Percentiles rank a stretch among this genome's conserved stretches.
phyloP scores from a whole-genome alignment of 2,113 vertebrate species.

The Corvus cornix region DNA sequence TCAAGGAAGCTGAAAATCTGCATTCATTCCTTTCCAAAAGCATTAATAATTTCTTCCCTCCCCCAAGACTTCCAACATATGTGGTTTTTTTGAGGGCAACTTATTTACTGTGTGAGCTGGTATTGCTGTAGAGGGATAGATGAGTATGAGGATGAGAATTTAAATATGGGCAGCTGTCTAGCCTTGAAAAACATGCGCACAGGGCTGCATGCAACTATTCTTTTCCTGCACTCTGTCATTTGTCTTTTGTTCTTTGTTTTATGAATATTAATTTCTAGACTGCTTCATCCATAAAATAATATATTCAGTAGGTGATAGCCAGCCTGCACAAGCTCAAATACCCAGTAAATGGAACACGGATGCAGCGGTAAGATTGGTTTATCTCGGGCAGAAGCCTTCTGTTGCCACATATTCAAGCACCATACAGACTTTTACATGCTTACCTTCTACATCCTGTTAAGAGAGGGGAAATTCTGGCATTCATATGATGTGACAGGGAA shows the following conservation, averaged over 20 bases:
- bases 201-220: not conserved
- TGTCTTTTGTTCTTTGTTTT: not conserved
- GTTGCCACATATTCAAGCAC: not conserved
- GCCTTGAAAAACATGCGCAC: rapidly evolving
- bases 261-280: not conserved
- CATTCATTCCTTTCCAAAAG: not conserved
- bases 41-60: not conserved
- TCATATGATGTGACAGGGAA: not conserved
- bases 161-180: not conserved
- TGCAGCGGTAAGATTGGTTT: not conserved
- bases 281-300: not conserved
- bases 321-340: not conserved
- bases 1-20: not conserved
- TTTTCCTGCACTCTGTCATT: not conserved
- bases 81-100: not conserved
- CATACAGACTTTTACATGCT: not conserved
- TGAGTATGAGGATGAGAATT: not conserved
- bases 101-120: not conserved
- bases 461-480: not conserved
- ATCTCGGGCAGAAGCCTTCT: not conserved
- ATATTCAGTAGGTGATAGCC: not conserved
- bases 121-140: not conserved
- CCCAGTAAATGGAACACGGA: not conserved
- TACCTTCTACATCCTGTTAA: not conserved
- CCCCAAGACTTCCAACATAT: not conserved